Evolutionary conservation across 2,888 invertebrate species (phyloP), one percentile per base, ranked within the genome.

Genomic region (Synanthedon tipuliformis): DNA sequence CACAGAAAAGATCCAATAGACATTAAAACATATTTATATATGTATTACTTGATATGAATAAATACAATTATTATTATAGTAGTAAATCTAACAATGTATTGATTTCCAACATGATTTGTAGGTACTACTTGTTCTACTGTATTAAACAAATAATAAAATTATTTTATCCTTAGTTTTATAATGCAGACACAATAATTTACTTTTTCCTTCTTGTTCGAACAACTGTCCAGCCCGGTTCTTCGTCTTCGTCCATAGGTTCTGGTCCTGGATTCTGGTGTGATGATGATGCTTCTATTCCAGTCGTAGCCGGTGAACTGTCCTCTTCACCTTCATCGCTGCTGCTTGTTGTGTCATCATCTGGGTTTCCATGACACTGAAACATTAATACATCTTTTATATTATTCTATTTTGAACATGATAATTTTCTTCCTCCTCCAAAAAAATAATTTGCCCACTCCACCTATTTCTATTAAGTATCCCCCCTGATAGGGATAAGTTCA

Each of bases 201-300:
- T 89, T 85, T 80, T 83, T 83, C 69, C 88, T 85, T 59, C 84
- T 77, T 10, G 87, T 76, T 60, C 86, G 81, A 0, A 92, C 91
- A 52, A 90, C 88, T 12, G 90, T 92, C 92, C 92, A 92, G n/a
- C 90, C 92, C 0, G 90, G 89, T 61, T 92, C 91, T 58, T 86
- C 87, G 16, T 88, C 86, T 75, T 84, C 81, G 0, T 81, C 79
- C 60, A 83, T 80, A 10, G 72, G 66, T 1, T 66, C 69, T 52
- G 59, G 54, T 34, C 58, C 58, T 3, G 64, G 68, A 41, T 55
- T 66, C 34, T 58, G 58, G 3, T 64, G 68, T n/a, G 74, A 69
- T 18, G 75, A 69, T 40, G 77, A 62, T 16, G 72, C 59, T 41
- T 55, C 55, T 40, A 57, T 59, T 13, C 52, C 57, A 18, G 55